Evolutionary conservation across 2,797 vertebrate species (phyloP).

Genomic region (Malurus splendens): DNA sequence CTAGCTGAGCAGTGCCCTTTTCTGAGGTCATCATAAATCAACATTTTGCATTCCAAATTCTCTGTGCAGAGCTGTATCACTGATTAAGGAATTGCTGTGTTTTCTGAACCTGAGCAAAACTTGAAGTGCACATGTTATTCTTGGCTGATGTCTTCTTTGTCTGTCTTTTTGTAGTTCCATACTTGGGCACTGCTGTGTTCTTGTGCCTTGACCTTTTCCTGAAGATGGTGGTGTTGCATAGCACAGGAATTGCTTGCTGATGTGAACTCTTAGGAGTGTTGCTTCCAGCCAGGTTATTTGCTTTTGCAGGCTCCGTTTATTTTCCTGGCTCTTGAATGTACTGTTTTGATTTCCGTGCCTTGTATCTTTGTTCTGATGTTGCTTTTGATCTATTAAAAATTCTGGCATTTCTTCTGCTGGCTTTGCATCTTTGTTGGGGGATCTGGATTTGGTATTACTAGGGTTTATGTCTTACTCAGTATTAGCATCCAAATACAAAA

Average conservation of each 20-base stretch:
- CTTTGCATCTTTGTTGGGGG: neutral
- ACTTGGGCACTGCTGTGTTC: neutral
- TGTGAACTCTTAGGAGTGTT: neutral
- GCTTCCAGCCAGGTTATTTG: constrained; percentile 18
- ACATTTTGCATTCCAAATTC: neutral
- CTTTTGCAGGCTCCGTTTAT: neutral
- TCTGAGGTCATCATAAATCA: neutral
- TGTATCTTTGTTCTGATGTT: neutral
- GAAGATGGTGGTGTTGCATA: constrained; percentile 51
- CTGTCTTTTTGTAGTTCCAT: neutral
- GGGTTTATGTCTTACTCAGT: neutral
- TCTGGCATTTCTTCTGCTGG: neutral
- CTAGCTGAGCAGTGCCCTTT: neutral
- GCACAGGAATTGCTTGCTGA: neutral
- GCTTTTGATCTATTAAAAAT: constrained; percentile 17
- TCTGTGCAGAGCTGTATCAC: neutral
- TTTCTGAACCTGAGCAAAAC: constrained; percentile 1
- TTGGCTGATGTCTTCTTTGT: neutral
- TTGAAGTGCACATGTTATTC: neutral
- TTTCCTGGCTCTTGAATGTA: neutral
- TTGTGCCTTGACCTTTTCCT: constrained; percentile 8
- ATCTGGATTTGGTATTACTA: neutral
- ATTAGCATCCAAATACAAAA: neutral
- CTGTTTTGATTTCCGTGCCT: constrained; percentile 11
- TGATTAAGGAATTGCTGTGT: neutral